Conservation (phyloP, 2,113 vertebrate species). For the Scolopax mira region DNA sequence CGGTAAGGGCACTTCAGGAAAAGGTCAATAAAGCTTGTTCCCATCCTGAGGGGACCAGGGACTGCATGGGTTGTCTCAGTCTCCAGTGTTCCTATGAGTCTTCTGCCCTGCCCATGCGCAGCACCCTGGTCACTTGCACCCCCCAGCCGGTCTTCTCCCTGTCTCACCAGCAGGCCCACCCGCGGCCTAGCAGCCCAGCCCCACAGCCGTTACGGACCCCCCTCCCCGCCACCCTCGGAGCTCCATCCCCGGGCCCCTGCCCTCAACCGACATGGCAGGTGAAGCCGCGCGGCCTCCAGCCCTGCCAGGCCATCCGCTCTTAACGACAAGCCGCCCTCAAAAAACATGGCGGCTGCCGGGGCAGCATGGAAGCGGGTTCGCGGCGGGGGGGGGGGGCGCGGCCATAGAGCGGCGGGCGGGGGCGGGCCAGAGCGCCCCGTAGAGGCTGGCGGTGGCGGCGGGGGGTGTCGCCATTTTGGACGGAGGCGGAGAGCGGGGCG, state of each 20-base stretch:
- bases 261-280: not conserved
- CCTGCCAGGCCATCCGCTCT: not conserved
- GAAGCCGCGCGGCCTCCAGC: not conserved
- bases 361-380: not conserved
- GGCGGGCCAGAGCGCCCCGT: not conserved
- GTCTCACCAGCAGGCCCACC: not conserved
- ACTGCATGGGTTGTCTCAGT: not conserved
- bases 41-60: rapidly evolving
- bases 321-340: not conserved
- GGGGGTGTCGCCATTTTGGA: constrained; percentile 7
- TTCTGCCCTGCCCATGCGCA: not conserved
- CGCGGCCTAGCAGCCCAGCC: not conserved
- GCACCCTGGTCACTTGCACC: not conserved
- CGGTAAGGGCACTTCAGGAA: not conserved
- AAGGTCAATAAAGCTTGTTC: not conserved
- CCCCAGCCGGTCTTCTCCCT: not conserved
- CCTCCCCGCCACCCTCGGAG: too few species aligned
- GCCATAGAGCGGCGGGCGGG: not conserved
- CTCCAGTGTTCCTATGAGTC: not conserved
- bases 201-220: rapidly evolving
- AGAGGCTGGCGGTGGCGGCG: not conserved
- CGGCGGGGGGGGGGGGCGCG: not conserved
- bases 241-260: not conserved
- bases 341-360: not conserved
- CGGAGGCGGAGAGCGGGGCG: not conserved